Evolutionary conservation across 2,888 invertebrate genomes (phyloP).

Genomic region (Neoaliturus tenellus): DNA sequence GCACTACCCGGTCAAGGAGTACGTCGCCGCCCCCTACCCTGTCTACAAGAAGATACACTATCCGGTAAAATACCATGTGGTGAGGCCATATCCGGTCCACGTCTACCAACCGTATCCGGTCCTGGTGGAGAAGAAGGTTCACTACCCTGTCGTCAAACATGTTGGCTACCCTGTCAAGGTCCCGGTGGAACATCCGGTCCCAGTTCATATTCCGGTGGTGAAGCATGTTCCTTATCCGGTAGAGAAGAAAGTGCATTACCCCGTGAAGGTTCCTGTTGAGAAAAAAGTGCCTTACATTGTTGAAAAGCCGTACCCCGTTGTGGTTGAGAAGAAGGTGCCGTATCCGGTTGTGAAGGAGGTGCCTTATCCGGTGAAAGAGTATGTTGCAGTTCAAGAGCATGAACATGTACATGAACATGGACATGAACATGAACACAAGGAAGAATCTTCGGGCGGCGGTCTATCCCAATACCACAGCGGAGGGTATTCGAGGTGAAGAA

Average conservation of each 20-base stretch:
- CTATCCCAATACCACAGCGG: background rate
- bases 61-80: constrained; percentile 32
- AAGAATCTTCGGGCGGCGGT: background rate
- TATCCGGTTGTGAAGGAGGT: constrained; percentile 7
- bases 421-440: background rate
- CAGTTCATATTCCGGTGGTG: constrained; percentile 19
- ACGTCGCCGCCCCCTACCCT: constrained; percentile 19
- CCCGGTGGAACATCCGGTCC: constrained; percentile 22
- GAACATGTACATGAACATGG: too few relatives aligned
- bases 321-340: constrained; percentile 15
- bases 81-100: background rate
- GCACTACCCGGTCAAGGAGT: constrained; percentile 35
- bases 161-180: constrained; percentile 25
- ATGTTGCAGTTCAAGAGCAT: background rate
- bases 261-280: constrained; percentile 82
- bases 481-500: background rate
- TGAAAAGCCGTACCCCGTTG: constrained; percentile 76
- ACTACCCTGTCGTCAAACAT: constrained; percentile 18
- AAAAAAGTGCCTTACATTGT: constrained; percentile 82
- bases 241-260: constrained; percentile 78
- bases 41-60: constrained; percentile 39
- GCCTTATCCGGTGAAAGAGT: constrained; percentile 19
- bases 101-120: background rate
- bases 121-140: constrained; percentile 9
- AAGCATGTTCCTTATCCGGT: constrained; percentile 76